phyloP scores from a whole-genome alignment of 2,113 vertebrate genomes.

The Orycteropus afer region DNA sequence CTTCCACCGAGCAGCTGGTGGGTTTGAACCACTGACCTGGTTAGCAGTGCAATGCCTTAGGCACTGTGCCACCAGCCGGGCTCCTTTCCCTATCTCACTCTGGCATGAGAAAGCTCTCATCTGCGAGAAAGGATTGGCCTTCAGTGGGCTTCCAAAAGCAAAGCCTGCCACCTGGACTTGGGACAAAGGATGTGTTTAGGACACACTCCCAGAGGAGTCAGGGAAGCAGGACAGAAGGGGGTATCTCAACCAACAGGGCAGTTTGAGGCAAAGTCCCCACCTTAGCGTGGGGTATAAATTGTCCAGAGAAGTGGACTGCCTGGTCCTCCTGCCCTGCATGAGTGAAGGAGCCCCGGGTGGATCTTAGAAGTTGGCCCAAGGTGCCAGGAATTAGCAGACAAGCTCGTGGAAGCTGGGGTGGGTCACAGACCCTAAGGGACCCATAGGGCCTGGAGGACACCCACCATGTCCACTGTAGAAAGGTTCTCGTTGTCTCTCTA shows the following conservation, averaged over 20 bases:
- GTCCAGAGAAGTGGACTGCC: no score
- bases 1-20: background rate
- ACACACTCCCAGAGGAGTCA: background rate
- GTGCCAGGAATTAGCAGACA: background rate
- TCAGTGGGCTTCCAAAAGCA: background rate
- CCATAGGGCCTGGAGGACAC: background rate
- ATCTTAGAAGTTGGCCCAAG: background rate
- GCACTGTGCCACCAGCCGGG: no score
- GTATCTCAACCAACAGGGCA: background rate
- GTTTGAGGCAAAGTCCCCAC: background rate
- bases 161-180: accelerated
- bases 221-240: background rate
- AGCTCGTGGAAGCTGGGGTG: accelerated
- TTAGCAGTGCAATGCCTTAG: background rate
- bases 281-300: background rate
- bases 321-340: accelerated
- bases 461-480: no score
- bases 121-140: background rate
- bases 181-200: background rate
- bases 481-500: background rate
- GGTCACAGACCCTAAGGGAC: background rate
- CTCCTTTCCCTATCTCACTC: background rate
- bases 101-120: background rate
- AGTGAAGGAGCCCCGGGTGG: no score
- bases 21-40: background rate